phyloP scores from a whole-genome alignment of 2,888 invertebrate species.

The Myopa tessellatipennis region DNA sequence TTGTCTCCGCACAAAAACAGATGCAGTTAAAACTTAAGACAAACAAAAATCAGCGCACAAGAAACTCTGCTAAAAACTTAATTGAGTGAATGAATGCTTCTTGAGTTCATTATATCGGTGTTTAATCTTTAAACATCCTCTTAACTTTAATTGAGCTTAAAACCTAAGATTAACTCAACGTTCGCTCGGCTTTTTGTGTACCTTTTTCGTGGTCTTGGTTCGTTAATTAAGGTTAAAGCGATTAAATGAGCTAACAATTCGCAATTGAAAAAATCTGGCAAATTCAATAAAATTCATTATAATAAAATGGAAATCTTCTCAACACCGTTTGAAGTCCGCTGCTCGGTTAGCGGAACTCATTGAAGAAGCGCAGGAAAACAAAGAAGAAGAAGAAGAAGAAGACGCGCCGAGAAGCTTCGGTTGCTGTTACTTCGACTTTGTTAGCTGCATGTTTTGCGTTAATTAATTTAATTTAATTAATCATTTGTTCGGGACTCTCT shows the following conservation, averaged over 20 bases:
- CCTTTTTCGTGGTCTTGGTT: neutral
- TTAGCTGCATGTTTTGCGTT: neutral
- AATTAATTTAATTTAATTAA: constrained; percentile 14
- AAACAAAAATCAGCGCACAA: neutral
- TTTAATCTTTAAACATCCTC: no score
- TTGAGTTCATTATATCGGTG: no score
- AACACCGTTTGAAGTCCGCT: no score
- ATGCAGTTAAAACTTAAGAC: neutral
- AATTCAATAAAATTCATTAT: no score
- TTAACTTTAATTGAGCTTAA: no score
- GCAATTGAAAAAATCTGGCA: neutral
- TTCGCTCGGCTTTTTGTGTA: neutral
- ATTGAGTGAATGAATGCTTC: no score
- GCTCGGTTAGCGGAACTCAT: no score
- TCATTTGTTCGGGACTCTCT: neutral
- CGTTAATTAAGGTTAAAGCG: constrained; percentile 3
- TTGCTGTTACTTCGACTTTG: neutral
- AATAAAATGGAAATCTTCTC: no score
- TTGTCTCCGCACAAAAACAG: neutral
- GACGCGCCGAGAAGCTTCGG: neutral
- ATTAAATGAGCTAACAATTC: neutral
- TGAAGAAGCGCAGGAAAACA: no score
- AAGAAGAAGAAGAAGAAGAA: no score
- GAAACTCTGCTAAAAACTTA: no score
- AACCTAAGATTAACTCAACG: no score